phyloP scores from a whole-genome alignment of 2,797 vertebrate species.

The Anguilla pacifica region DNA sequence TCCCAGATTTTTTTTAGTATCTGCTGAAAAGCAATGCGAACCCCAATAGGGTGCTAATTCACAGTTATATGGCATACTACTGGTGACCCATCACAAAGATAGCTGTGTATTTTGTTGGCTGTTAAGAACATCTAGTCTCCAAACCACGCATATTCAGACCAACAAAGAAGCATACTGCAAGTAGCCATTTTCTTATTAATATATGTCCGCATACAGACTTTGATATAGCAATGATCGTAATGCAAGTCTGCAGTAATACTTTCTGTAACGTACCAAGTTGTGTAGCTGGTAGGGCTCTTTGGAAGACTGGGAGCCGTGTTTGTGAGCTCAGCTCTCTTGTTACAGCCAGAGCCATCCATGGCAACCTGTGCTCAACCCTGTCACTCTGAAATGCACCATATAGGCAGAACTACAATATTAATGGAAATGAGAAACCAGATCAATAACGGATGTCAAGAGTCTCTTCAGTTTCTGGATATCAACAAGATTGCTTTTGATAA shows the following conservation, averaged over 20 bases:
- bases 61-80: not conserved
- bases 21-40: not conserved
- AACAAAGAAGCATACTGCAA: not conserved
- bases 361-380: not conserved
- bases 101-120: not conserved
- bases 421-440: not conserved
- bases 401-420: not conserved
- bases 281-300: not conserved
- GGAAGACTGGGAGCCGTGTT: not conserved
- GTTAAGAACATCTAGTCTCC: not conserved
- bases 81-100: not conserved
- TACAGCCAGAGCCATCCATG: not conserved
- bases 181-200: not conserved
- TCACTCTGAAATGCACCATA: not conserved
- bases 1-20: not conserved
- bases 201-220: not conserved
- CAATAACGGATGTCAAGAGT: not conserved
- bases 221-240: not conserved
- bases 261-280: not conserved
- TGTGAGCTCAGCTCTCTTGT: not conserved
- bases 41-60: not conserved
- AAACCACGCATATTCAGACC: not conserved
- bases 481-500: not conserved
- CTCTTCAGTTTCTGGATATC: not conserved
- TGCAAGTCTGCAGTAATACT: not conserved